Percentiles rank a stretch among this genome's conserved stretches.
These are phyloP conservation scores for Pyrrhosoma nymphula DNA, from an alignment of 2,888 invertebrate species.

Conservation along the genomic window DNA sequence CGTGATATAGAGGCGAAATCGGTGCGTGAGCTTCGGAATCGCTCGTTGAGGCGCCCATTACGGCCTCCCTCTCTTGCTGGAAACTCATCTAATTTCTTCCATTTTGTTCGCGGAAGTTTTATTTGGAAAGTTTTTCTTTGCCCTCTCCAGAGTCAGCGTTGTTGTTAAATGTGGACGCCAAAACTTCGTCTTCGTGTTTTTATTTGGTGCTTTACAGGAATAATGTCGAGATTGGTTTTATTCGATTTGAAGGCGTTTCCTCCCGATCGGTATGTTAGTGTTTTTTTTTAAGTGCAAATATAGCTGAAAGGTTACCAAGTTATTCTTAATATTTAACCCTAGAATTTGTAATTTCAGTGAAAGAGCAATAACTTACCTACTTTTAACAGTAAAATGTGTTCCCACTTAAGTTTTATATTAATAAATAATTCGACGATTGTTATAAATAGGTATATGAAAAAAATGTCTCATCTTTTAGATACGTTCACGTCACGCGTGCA, in stretches of 20 bases:
- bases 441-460: too few relatives aligned
- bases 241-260: neutral
- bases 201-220: neutral
- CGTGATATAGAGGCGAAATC: neutral
- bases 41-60: slow-evolving; percentile 3
- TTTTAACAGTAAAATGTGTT: too few relatives aligned
- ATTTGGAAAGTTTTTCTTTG: neutral
- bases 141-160: neutral
- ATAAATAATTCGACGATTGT: too few relatives aligned
- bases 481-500: too few relatives aligned
- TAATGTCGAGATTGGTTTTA: neutral
- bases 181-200: neutral
- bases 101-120: neutral
- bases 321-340: too few relatives aligned
- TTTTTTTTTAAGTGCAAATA: too few relatives aligned
- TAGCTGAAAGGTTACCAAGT: too few relatives aligned
- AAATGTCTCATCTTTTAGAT: too few relatives aligned
- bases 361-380: too few relatives aligned
- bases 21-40: neutral
- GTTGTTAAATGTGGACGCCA: neutral
- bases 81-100: neutral
- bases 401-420: too few relatives aligned
- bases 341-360: too few relatives aligned
- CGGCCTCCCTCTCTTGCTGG: neutral
- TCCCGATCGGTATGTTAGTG: neutral